A percentile compares a stretch with the other conserved stretches of the same genome.
phyloP scores from a whole-genome alignment of 2,888 invertebrate genomes.

The Dasysyrphus albostriatus region DNA sequence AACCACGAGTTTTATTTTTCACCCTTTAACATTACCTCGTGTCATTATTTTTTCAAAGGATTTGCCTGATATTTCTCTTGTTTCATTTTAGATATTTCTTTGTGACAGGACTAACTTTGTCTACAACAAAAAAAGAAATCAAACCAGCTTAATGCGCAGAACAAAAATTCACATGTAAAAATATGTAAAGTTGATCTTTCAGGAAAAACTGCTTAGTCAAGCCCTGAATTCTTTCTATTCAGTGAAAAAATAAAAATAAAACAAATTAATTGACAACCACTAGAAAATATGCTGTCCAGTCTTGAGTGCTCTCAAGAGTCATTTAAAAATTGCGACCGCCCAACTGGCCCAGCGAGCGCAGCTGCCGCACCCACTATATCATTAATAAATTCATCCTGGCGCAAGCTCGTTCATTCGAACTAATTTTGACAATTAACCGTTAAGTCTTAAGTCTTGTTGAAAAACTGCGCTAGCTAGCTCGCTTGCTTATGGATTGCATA shows the following conservation, averaged over 20 bases:
- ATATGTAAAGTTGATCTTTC: background rate
- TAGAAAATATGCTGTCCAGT: slow-evolving; percentile 51
- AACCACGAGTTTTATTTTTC: too few relatives aligned
- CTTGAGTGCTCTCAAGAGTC: slow-evolving; percentile 44
- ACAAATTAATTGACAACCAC: slow-evolving; percentile 41
- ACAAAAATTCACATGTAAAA: background rate
- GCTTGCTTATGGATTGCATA: slow-evolving; percentile 56
- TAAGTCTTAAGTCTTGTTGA: slow-evolving; percentile 51
- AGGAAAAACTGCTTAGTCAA: slow-evolving; percentile 25
- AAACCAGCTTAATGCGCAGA: background rate
- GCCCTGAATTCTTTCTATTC: slow-evolving; percentile 18
- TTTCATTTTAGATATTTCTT: background rate
- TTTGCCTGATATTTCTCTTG: too few relatives aligned
- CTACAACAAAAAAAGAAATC: background rate
- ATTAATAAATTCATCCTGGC: slow-evolving; percentile 70
- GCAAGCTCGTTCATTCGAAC: slow-evolving; percentile 64
- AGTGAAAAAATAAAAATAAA: background rate
- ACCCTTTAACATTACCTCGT: too few relatives aligned
- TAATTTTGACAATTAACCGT: slow-evolving; percentile 74
- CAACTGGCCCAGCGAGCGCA: slow-evolving; percentile 51
- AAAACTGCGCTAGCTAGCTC: background rate
- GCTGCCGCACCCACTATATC: slow-evolving; percentile 66
- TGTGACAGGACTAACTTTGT: background rate
- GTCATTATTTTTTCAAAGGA: too few relatives aligned
- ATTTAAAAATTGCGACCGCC: slow-evolving; percentile 67